Evolutionary conservation across 2,888 invertebrate genomes (phyloP), one percentile per base, ranked within the genome.

Genomic region (Epirrita christyi): DNA sequence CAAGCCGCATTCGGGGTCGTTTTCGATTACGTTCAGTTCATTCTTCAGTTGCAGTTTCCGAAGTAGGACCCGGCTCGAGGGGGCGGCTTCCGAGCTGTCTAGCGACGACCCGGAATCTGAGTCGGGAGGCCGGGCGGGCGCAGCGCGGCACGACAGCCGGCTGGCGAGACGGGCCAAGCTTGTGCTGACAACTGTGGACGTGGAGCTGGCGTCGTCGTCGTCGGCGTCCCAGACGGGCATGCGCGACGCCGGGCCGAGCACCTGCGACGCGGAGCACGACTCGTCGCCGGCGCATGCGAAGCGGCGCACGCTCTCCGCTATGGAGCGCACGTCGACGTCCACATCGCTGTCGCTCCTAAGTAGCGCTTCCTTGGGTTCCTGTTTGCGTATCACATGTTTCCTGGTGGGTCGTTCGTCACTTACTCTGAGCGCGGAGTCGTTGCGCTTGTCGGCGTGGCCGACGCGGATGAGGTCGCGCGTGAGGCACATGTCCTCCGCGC

Each of bases 401-500:
- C 52, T 41, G 63, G 59, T 48, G 70, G 44, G 54, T 62, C 54
- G 63, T 36, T 46, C 40, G 46, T 13, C 70, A 82, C 85, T 85
- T 71, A 87, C 88, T 70, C 63, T 54, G 57, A 81, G 76, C 65
- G 79, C 76, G 49, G 78, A 72, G 77, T 71, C 80, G 51, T 49
- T 21, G 28, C 81, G 76, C 61, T 69, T 41, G 75, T 84, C 88
- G 6, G 94, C 94, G 76, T 88, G 85, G 0, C 92, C 93, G 59
- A 88, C 81, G 64, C 85, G 78, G 8, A 93, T 80, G 58, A 94
- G 75, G 63, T 81, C 75, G 59, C 83, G 81, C 75, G 92, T 88
- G 61, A 94, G 72, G 78, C 88, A 90, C 55, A 92, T 72, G 80
- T 94, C 93, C 10, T 83, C 76, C 2, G 71, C 76, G 28, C 81